A percentile compares a stretch with the other conserved stretches of the same genome.
phyloP scores from a whole-genome alignment of 2,888 invertebrate species.

The Tetranychus truncatus region DNA sequence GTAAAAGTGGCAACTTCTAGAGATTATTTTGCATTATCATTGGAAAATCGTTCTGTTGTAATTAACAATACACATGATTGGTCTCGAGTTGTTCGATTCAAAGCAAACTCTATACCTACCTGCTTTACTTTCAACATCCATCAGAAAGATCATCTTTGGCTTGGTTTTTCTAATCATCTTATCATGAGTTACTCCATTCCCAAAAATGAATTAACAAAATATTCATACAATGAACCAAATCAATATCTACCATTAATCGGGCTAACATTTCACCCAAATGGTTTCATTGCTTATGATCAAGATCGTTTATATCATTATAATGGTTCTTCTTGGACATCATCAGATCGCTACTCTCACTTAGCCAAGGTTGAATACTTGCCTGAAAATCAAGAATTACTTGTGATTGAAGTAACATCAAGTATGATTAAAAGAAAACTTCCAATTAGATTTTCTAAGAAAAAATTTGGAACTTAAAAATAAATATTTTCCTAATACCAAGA shows the following conservation, averaged over 20 bases:
- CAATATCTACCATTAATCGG: constrained; percentile 1
- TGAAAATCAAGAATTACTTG: constrained; percentile 11
- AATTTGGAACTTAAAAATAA: constrained; percentile 14
- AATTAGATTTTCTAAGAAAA: constrained; percentile 13
- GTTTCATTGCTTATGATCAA: constrained; percentile 7
- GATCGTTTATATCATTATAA: constrained; percentile 5
- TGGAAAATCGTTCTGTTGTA: neutral
- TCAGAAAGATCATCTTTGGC: neutral
- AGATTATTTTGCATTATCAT: neutral
- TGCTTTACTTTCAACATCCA: neutral
- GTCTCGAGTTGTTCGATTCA: neutral
- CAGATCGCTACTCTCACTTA: constrained; percentile 4
- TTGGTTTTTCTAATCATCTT: neutral
- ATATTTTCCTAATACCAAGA: neutral
- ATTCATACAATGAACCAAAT: constrained; percentile 4
- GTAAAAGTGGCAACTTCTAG: neutral
- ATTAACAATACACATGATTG: neutral
- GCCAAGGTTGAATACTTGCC: neutral
- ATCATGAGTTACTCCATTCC: neutral
- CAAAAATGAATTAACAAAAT: neutral
- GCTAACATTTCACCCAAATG: constrained; percentile 13
- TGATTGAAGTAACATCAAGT: constrained; percentile 15
- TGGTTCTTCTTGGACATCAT: neutral
- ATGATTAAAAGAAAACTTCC: constrained; percentile 13
- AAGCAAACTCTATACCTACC: neutral